Percentiles rank a stretch among this genome's conserved stretches.
Evolutionary conservation across 2,113 vertebrate species (phyloP).

Genomic region (Mobula hypostoma): DNA sequence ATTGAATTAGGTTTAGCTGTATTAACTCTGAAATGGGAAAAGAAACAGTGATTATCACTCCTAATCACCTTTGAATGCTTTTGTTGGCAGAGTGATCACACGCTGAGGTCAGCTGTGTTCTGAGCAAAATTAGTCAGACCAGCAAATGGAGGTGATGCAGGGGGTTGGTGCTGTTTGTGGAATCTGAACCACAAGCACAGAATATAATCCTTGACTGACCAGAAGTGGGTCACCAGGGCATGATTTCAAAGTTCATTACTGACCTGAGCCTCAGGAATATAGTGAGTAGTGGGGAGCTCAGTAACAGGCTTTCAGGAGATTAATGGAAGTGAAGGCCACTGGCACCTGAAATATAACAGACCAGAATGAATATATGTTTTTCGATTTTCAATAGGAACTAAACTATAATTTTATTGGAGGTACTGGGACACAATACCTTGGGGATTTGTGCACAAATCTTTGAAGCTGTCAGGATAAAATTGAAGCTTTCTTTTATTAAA

Average conservation of each 20-base stretch:
- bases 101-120: neutral
- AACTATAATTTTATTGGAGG: neutral
- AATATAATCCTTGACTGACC: no score
- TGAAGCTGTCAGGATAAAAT: no score
- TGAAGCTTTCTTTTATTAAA: no score
- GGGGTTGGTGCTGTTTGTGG: no score
- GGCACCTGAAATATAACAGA: neutral
- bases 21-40: neutral
- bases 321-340: neutral
- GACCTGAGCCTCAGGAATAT: neutral
- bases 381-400: neutral
- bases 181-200: no score
- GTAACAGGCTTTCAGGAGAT: neutral
- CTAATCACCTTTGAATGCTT: neutral
- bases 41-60: neutral
- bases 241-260: neutral
- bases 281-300: neutral
- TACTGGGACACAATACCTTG: no score
- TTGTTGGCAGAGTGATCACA: neutral
- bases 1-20: neutral
- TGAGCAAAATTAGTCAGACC: neutral
- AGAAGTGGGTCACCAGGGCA: neutral
- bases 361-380: neutral
- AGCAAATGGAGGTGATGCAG: neutral
- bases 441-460: no score